These are phyloP conservation scores for Mimachlamys varia DNA, from an alignment of 2,888 invertebrate species.

Conservation along the genomic window DNA sequence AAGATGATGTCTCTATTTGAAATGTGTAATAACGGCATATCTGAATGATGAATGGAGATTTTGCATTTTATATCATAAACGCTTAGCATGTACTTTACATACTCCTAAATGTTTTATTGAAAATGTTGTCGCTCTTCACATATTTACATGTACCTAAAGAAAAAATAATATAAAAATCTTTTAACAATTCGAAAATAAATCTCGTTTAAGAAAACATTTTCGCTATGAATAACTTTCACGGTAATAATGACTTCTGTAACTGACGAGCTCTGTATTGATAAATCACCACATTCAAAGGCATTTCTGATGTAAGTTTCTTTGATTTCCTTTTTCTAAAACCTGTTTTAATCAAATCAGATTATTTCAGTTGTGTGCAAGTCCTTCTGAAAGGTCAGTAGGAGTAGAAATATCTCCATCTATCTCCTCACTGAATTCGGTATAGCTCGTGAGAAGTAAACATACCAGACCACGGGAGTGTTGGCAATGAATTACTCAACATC, in stretches of 20 bases:
- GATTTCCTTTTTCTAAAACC: background rate
- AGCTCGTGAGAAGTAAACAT: background rate
- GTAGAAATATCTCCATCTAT: background rate
- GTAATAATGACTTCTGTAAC: too few relatives aligned
- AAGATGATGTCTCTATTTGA: background rate
- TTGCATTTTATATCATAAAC: background rate
- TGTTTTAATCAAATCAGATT: background rate
- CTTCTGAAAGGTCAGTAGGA: background rate
- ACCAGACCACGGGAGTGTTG: background rate
- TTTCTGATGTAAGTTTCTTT: background rate
- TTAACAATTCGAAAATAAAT: too few relatives aligned
- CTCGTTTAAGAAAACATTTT: background rate
- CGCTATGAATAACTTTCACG: background rate
- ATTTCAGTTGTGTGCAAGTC: background rate
- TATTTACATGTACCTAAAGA: too few relatives aligned
- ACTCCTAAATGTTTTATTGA: too few relatives aligned
- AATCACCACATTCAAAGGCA: background rate
- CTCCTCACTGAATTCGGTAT: background rate
- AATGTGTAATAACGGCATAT: background rate
- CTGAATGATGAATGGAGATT: too few relatives aligned
- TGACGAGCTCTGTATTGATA: too few relatives aligned
- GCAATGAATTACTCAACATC: background rate
- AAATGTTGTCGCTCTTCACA: background rate
- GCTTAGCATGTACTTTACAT: background rate
- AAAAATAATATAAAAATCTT: too few relatives aligned